Evolutionary conservation across 2,797 vertebrate genomes (phyloP), one percentile per base, ranked within the genome.

Genomic region (Malurus leucopterus): DNA sequence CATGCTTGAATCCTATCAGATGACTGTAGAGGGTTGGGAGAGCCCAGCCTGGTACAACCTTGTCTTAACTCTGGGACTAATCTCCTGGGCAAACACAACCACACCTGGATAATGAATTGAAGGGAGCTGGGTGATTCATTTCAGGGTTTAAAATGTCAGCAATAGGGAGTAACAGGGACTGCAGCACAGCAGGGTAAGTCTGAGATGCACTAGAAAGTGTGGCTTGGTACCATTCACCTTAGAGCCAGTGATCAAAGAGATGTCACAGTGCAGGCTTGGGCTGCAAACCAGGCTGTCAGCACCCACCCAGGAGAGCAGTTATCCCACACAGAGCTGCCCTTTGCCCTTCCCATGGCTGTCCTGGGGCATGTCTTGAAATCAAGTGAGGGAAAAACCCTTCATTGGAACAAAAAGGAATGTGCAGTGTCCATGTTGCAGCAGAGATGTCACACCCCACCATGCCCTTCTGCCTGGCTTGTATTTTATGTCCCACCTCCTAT

Each of bases 41-140:
- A 88, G 65, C 65, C 32, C 85, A 87, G 44, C 73, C 83, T 92
- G 86, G 80, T 63, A 92, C 86, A 62, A 32, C 47, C 54, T 38
- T 15, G 22, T 54, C 21, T 32, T 43, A 29, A 46, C 34, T 22
- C 9, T 61, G 38, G 50, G 61, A 82, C n/a, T 27, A 40, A 77
- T 34, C 62, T 74, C 46, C 58, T 50, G 70, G 17, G 76, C 80
- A 94, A 95, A 93, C 80, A 86, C 20, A 88, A 55, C 94, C 94
- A 84, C 94, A 41, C 93, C 91, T 88, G 91, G 43, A 22, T 5
- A 77, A 50, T 36, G 47, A 36, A 36, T 69, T 13, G 20, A 59
- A 74, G 6, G 13, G 32, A 85, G 26, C 10, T 13, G 27, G 2
- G 30, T 91, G 90, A 91, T 92, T 94, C 64, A 93, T 82, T 90